Evolutionary conservation across 2,113 vertebrate genomes (phyloP).

Genomic region (Phainopepla nitens): DNA sequence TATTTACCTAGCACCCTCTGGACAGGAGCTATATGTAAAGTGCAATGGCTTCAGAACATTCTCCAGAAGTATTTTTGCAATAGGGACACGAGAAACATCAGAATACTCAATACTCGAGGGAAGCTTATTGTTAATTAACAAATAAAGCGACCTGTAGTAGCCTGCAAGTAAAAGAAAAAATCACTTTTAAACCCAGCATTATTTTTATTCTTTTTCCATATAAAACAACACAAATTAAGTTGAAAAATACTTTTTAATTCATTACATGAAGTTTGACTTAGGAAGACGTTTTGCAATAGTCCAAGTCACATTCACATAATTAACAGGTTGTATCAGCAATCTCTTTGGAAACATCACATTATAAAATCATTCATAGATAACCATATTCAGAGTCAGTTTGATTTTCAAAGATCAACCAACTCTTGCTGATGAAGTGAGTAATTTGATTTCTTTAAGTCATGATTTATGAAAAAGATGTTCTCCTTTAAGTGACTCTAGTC

Average conservation of each 20-base stretch:
- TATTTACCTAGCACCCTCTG: slow-evolving; percentile 87
- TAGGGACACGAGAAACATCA: slow-evolving; percentile 85
- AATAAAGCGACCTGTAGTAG: slow-evolving; percentile 91
- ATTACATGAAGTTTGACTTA: not conserved
- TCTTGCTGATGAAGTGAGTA: not conserved
- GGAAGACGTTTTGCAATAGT: not conserved
- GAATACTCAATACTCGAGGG: slow-evolving; percentile 94
- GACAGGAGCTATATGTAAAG: slow-evolving; percentile 96
- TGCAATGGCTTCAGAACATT: slow-evolving; percentile 96
- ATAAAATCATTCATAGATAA: not conserved
- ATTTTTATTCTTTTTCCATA: not conserved
- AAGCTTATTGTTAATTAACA: slow-evolving; percentile 93
- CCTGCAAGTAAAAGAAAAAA: slow-evolving; percentile 68
- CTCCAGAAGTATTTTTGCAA: slow-evolving; percentile 93
- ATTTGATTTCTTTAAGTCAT: not conserved
- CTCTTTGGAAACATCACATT: not conserved
- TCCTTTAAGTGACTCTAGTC: not conserved
- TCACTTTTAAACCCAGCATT: not conserved
- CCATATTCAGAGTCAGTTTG: not conserved
- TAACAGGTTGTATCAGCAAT: not conserved
- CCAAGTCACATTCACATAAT: not conserved
- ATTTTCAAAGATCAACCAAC: not conserved
- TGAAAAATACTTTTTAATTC: not conserved
- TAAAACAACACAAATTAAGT: not conserved
- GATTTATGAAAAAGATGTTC: not conserved